A percentile compares a stretch with the other conserved stretches of the same genome.
phyloP scores from a whole-genome alignment of 2,113 vertebrate genomes.

The Spea bombifrons region DNA sequence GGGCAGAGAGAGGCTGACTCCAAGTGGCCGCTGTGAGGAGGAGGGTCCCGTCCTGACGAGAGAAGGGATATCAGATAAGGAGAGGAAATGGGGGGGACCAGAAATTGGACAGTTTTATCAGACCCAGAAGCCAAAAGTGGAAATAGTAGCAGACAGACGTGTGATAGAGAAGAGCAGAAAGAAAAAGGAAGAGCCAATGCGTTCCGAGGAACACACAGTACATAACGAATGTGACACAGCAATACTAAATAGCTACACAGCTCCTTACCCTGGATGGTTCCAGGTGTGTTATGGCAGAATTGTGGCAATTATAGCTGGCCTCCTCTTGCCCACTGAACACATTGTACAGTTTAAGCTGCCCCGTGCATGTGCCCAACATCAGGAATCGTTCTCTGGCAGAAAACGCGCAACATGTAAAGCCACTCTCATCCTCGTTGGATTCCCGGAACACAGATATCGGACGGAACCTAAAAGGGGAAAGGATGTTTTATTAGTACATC shows the following conservation, averaged over 20 bases:
- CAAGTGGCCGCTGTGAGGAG: slow-evolving; percentile 93
- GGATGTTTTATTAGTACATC: background rate
- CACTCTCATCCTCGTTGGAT: slow-evolving; percentile 96
- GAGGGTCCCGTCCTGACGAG: slow-evolving; percentile 87
- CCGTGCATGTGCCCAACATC: slow-evolving; percentile 95
- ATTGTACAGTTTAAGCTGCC: slow-evolving; percentile 95
- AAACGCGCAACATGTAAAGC: slow-evolving; percentile 96
- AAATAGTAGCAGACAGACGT: no score
- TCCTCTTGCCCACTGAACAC: slow-evolving; percentile 97
- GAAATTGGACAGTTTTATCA: background rate
- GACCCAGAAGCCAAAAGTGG: no score
- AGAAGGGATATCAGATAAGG: background rate
- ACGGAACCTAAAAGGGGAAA: slow-evolving; percentile 77
- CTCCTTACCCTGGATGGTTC: slow-evolving; percentile 88
- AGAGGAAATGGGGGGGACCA: no score
- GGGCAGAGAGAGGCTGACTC: slow-evolving; percentile 93
- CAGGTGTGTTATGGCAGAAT: slow-evolving; percentile 92
- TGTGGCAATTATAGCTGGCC: slow-evolving; percentile 96
- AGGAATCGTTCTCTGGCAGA: slow-evolving; percentile 94
- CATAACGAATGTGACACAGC: no score
- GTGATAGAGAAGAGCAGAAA: no score
- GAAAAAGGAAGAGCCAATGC: no score
- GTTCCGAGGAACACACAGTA: no score
- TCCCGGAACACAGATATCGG: slow-evolving; percentile 97
- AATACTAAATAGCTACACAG: background rate